Percentiles rank a stretch among this genome's conserved stretches.
Conservation (phyloP, 2,797 vertebrate genomes). For the Diglossa cyanea region DNA sequence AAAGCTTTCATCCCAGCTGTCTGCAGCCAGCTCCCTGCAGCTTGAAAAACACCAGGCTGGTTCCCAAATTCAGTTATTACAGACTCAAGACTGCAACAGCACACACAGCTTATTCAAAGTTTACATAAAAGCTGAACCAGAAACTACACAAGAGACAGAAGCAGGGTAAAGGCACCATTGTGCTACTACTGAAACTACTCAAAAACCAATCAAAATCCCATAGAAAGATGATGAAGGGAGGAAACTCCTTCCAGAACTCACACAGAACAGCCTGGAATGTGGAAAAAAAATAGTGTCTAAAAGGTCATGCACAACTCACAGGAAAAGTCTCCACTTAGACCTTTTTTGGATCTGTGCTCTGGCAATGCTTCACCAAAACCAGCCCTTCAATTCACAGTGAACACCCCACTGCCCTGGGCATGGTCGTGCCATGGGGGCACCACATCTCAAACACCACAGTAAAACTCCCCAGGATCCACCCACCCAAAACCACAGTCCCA, state of each 20-base stretch:
- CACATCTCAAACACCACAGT: rapidly evolving
- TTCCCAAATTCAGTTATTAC: neutral
- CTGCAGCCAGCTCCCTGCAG: neutral
- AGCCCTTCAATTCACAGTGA: neutral
- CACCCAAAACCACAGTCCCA: neutral
- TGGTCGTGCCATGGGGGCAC: neutral
- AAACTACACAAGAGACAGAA: neutral
- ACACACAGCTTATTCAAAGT: neutral
- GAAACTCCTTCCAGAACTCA: neutral
- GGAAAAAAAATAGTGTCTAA: neutral
- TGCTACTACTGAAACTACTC: neutral
- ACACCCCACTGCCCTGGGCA: neutral
- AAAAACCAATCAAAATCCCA: neutral
- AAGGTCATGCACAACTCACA: neutral
- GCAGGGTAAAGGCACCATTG: neutral
- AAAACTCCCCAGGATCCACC: neutral
- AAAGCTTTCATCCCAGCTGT: neutral
- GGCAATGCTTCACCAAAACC: neutral
- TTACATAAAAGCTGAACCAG: neutral
- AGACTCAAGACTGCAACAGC: neutral
- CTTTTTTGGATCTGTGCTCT: neutral
- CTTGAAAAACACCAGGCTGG: neutral
- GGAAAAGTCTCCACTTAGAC: neutral
- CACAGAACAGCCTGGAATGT: neutral
- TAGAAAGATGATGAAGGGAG: rapidly evolving